These are phyloP conservation scores for Pomatorhinus ruficollis DNA, from an alignment of 2,113 vertebrate genomes.

Conservation along the genomic window DNA sequence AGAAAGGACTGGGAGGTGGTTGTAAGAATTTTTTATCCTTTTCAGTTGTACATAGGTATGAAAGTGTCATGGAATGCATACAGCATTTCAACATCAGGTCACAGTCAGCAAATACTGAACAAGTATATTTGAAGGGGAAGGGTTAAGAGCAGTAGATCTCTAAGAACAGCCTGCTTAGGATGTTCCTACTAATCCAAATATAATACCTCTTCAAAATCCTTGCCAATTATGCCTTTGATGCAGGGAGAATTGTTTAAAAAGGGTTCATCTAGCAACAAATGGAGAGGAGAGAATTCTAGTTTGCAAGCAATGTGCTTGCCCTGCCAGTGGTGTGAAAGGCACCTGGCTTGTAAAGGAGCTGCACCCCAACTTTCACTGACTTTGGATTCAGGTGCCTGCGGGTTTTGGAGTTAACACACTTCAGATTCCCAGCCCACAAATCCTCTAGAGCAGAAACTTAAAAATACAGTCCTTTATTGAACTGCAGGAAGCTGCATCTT, in stretches of 20 bases:
- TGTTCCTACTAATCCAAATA: neutral
- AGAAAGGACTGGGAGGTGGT: neutral
- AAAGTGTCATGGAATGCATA: neutral
- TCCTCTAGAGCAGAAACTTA: neutral
- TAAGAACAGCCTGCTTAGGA: neutral
- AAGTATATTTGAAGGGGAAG: neutral
- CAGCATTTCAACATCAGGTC: neutral
- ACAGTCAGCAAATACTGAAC: neutral
- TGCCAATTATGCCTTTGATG: neutral
- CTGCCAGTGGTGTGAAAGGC: neutral
- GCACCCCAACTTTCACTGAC: neutral
- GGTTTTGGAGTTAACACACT: neutral
- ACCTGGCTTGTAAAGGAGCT: neutral
- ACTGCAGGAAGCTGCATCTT: neutral
- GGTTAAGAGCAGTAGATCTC: neutral
- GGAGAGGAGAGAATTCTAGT: neutral
- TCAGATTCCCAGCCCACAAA: neutral
- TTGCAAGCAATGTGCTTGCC: neutral
- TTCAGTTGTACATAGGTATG: neutral
- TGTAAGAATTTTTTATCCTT: neutral
- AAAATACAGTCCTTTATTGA: neutral
- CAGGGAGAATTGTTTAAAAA: neutral
- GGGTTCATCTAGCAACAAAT: neutral
- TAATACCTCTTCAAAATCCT: neutral
- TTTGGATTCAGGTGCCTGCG: neutral